Evolutionary conservation across 2,797 vertebrate species (phyloP).

Genomic region (Holocentrus rufus): DNA sequence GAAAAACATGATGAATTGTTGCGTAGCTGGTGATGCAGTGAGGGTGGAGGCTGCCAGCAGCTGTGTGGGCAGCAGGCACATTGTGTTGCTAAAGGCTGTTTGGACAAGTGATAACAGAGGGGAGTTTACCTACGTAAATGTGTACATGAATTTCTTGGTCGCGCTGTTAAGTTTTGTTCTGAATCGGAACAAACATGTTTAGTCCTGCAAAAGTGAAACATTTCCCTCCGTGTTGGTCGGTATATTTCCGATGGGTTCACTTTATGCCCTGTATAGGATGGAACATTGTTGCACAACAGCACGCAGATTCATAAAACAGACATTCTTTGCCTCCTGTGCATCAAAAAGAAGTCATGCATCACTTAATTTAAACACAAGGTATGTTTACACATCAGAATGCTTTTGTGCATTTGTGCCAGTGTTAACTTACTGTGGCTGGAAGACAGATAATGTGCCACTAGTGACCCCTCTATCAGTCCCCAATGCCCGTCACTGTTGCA

Average conservation of each 20-base stretch:
- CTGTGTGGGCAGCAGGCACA: conserved; percentile 64
- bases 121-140: conserved; percentile 66
- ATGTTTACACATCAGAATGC: not conserved
- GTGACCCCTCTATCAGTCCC: conserved; percentile 31
- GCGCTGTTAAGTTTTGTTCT: conserved; percentile 43
- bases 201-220: conserved; percentile 25
- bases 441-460: conserved; percentile 29
- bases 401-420: conserved; percentile 31
- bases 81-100: conserved; percentile 66
- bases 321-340: conserved; percentile 30
- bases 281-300: conserved; percentile 69
- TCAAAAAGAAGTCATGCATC: conserved; percentile 20
- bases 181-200: conserved; percentile 44
- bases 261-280: conserved; percentile 54
- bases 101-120: conserved; percentile 77
- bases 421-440: conserved; percentile 26
- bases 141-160: conserved; percentile 49
- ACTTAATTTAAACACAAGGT: conserved; percentile 30
- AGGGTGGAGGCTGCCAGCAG: conserved; percentile 36
- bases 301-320: conserved; percentile 43
- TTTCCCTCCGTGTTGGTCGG: conserved; percentile 28
- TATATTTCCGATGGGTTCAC: conserved; percentile 50
- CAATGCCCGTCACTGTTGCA: conserved; percentile 51
- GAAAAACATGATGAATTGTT: conserved; percentile 23
- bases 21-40: conserved; percentile 36